phyloP scores from a whole-genome alignment of 2,113 vertebrate genomes.

The Microcebus murinus region DNA sequence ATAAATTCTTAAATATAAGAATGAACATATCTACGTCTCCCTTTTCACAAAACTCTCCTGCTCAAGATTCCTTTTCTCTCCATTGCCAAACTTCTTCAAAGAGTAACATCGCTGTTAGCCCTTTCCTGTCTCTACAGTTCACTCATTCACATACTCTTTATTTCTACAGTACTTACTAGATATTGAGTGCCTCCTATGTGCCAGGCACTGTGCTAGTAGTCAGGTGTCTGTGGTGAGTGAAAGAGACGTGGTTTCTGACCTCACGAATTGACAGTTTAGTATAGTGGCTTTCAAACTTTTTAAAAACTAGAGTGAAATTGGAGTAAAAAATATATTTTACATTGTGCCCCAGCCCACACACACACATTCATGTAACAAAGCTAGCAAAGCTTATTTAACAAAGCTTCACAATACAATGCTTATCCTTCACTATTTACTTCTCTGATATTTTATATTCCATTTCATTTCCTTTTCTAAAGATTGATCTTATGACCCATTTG shows the following conservation, averaged over 20 bases:
- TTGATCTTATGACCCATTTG: background rate
- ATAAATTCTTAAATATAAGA: background rate
- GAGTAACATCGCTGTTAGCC: background rate
- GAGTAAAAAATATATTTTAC: background rate
- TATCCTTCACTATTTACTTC: background rate
- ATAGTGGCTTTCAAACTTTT: background rate
- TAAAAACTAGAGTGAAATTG: background rate
- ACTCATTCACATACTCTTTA: background rate
- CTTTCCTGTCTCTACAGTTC: background rate
- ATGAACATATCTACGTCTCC: background rate
- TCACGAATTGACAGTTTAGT: background rate
- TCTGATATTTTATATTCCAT: background rate
- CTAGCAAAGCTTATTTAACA: background rate
- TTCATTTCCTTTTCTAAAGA: constrained; percentile 28
- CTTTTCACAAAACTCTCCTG: background rate
- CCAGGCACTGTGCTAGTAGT: background rate
- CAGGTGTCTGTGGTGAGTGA: background rate
- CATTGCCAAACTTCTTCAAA: background rate
- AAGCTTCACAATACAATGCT: background rate
- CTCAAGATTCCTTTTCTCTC: background rate
- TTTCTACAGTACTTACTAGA: background rate
- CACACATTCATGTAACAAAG: background rate
- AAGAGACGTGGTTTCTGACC: background rate
- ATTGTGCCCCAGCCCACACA: background rate
- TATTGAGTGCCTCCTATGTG: background rate